Conservation (phyloP, 2,113 vertebrate genomes). For the Aphelocoma coerulescens region DNA sequence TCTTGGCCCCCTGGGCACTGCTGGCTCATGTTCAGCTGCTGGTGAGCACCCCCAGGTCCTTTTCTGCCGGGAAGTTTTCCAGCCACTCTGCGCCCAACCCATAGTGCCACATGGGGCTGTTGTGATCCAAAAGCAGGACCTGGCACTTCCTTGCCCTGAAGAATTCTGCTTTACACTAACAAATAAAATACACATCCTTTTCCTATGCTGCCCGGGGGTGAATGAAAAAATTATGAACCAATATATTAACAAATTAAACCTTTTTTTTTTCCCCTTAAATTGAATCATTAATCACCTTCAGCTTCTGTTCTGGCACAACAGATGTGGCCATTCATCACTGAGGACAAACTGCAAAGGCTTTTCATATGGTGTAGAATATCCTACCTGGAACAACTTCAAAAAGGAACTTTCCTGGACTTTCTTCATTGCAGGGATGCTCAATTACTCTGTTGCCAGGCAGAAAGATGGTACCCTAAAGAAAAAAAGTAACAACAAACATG, state of each 20-base stretch:
- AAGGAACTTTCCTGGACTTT: slow-evolving; percentile 92
- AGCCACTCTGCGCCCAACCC: not conserved
- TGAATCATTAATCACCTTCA: slow-evolving; percentile 30
- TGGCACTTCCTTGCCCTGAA: not conserved
- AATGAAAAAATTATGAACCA: not conserved
- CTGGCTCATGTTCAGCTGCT: not conserved
- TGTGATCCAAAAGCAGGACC: not conserved
- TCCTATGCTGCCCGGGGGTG: not conserved
- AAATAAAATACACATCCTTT: not conserved
- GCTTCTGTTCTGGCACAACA: slow-evolving; percentile 8
- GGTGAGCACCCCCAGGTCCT: not conserved
- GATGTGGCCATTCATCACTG: not conserved
- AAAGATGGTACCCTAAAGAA: slow-evolving; percentile 86
- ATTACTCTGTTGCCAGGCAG: slow-evolving; percentile 93
- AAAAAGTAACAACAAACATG: not conserved
- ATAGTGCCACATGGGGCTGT: rapidly evolving
- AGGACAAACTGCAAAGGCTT: not conserved
- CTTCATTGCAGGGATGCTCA: slow-evolving; percentile 90
- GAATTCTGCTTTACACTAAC: not conserved
- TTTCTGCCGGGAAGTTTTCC: rapidly evolving
- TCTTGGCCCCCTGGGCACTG: not conserved
- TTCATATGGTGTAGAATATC: not conserved
- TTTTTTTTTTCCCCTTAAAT: not conserved
- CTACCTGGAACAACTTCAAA: slow-evolving; percentile 98
- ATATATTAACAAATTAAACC: not conserved